Conservation (phyloP, 2,888 invertebrate species). For the Invenusta paracnida region DNA sequence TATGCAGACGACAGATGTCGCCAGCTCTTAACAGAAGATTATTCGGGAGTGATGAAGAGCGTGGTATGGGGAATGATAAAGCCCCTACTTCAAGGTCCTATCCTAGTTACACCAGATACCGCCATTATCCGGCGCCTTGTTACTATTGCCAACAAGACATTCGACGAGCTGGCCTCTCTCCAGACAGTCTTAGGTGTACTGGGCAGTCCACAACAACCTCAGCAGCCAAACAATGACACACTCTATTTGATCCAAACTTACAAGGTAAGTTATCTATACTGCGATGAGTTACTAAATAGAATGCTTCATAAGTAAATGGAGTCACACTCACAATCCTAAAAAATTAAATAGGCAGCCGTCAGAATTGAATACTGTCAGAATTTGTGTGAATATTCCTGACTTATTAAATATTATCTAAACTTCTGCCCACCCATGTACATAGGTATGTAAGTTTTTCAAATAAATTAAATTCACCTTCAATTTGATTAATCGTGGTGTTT, state of each 20-base stretch:
- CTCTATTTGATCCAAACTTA: not conserved
- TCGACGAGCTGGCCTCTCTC: not conserved
- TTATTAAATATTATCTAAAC: no score
- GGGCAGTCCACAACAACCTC: not conserved
- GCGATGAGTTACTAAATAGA: no score
- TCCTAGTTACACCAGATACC: not conserved
- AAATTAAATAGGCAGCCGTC: no score
- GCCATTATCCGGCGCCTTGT: not conserved
- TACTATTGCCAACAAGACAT: not conserved
- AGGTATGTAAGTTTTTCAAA: no score
- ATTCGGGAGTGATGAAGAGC: not conserved
- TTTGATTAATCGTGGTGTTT: no score
- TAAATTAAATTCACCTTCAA: no score
- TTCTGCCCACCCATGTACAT: no score
- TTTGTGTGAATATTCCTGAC: no score
- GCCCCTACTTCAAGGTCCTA: not conserved
- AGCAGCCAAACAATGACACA: not conserved
- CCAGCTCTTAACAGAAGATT: not conserved
- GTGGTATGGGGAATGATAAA: not conserved
- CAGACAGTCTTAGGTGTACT: not conserved
- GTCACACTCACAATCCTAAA: no score
- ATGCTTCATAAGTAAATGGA: no score
- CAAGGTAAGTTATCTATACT: not conserved
- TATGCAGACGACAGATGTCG: not conserved
- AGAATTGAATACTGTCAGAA: no score